phyloP scores from a whole-genome alignment of 2,113 vertebrate species.

The Vidua chalybeata region DNA sequence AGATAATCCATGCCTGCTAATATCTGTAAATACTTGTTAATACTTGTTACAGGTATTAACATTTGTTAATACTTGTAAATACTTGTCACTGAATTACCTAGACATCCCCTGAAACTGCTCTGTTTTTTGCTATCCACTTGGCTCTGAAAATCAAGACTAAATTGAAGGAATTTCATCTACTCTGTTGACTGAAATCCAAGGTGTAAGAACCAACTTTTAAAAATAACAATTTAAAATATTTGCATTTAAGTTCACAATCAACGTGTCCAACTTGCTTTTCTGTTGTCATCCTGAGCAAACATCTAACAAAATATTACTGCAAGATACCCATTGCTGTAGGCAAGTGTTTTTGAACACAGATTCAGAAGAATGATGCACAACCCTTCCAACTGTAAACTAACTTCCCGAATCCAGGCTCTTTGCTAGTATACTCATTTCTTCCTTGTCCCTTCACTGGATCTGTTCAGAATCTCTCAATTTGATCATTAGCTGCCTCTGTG shows the following conservation, averaged over 20 bases:
- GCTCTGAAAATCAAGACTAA: background rate
- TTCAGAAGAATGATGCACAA: background rate
- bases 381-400: background rate
- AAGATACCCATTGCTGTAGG: background rate
- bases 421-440: background rate
- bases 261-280: accelerated
- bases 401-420: background rate
- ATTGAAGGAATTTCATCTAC: background rate
- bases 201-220: background rate
- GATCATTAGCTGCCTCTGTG: background rate
- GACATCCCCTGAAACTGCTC: background rate
- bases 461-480: background rate
- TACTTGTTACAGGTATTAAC: too few species aligned
- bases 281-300: background rate
- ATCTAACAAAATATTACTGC: background rate
- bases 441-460: background rate
- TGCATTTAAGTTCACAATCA: background rate
- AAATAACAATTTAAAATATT: background rate
- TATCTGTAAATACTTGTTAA: background rate
- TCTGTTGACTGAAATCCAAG: background rate
- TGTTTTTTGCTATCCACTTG: background rate
- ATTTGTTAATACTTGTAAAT: too few species aligned
- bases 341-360: background rate
- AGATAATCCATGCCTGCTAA: background rate
- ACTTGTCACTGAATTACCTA: background rate